A percentile compares a stretch with the other conserved stretches of the same genome.
Conservation (phyloP, 2,113 vertebrate genomes). For the Fukomys damarensis region DNA sequence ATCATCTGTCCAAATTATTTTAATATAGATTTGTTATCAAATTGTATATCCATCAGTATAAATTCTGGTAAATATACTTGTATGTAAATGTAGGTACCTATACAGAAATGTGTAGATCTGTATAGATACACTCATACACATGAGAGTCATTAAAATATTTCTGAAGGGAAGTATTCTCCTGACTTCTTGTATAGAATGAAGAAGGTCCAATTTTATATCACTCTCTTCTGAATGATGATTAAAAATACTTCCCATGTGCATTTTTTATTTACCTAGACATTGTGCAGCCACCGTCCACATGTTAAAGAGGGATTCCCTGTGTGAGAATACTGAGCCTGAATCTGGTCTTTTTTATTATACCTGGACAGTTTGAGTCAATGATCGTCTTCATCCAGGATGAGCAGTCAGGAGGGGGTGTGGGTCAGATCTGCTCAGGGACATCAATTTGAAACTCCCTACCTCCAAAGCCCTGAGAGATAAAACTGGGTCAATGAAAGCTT, state of each 20-base stretch:
- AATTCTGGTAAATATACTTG: background rate
- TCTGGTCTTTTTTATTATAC: background rate
- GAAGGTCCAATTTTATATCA: background rate
- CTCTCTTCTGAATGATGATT: background rate
- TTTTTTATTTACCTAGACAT: background rate
- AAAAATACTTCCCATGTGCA: background rate
- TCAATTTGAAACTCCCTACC: background rate
- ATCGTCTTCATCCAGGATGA: background rate
- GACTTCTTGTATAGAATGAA: background rate
- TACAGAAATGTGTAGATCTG: background rate
- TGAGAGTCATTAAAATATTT: background rate
- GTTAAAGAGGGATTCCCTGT: background rate
- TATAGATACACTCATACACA: background rate
- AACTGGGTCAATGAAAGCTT: background rate
- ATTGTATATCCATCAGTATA: background rate
- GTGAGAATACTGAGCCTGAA: fast-evolving
- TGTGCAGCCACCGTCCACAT: background rate
- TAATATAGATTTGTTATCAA: background rate
- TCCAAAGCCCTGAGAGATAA: background rate
- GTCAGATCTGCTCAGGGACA: background rate
- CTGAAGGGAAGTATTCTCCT: background rate
- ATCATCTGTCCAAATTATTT: background rate
- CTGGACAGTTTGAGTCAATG: background rate
- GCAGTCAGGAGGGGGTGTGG: background rate
- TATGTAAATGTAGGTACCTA: background rate